phyloP scores from a whole-genome alignment of 2,113 vertebrate genomes.

The Erythrocercus mccallii region DNA sequence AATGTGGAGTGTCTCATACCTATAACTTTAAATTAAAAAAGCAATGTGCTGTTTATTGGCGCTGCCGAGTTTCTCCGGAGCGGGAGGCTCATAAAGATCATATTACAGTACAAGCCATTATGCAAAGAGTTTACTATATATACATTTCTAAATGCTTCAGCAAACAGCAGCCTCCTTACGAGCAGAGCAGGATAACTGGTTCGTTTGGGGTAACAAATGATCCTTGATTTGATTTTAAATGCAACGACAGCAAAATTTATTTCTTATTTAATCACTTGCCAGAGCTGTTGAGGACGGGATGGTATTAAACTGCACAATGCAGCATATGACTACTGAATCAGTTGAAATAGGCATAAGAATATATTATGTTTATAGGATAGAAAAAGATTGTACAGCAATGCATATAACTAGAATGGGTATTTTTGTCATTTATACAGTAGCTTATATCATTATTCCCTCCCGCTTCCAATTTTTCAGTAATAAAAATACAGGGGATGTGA shows the following conservation, averaged over 20 bases:
- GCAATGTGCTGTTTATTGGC: slow-evolving; percentile 52
- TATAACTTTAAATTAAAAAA: slow-evolving; percentile 72
- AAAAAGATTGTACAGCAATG: slow-evolving; percentile 9
- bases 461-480: slow-evolving; percentile 66
- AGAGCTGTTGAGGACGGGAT: slow-evolving; percentile 49
- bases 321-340: slow-evolving; percentile 49
- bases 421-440: slow-evolving; percentile 69
- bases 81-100: slow-evolving; percentile 67
- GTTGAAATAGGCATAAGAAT: slow-evolving; percentile 38
- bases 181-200: slow-evolving; percentile 69
- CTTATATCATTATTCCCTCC: slow-evolving; percentile 65
- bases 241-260: slow-evolving; percentile 76
- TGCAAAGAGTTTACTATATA: slow-evolving; percentile 58
- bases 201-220: slow-evolving; percentile 77
- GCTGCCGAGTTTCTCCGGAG: slow-evolving; percentile 16
- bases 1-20: slow-evolving; percentile 1
- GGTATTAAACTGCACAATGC: slow-evolving; percentile 53
- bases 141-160: slow-evolving; percentile 69
- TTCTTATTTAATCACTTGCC: slow-evolving; percentile 76
- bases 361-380: slow-evolving; percentile 71
- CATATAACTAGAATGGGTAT: slow-evolving; percentile 39
- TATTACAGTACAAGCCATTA: slow-evolving; percentile 67
- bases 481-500: slow-evolving; percentile 70
- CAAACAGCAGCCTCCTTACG: slow-evolving; percentile 69
- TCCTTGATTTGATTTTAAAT: slow-evolving; percentile 81